These are phyloP conservation scores for Eristalis arbustorum DNA, from an alignment of 2,888 invertebrate species.

Conservation along the genomic window DNA sequence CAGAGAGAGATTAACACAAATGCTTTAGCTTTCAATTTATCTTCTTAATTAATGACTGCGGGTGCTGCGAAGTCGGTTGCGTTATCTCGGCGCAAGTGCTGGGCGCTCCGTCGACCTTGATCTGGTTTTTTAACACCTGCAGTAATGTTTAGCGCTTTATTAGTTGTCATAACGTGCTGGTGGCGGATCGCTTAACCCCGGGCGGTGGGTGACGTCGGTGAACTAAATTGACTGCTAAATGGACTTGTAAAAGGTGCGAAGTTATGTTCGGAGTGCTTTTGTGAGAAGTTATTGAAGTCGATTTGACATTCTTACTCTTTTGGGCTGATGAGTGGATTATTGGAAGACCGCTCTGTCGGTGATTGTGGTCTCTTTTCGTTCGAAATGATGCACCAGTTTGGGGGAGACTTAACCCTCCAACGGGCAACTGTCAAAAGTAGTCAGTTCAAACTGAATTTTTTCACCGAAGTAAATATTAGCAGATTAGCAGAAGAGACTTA, in stretches of 20 bases:
- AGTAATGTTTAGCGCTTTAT: constrained; percentile 7
- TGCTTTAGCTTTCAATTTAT: neutral
- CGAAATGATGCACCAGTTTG: no score
- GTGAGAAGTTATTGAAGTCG: no score
- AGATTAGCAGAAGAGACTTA: no score
- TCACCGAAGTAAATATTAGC: no score
- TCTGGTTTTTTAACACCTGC: constrained; percentile 7
- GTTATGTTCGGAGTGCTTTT: no score
- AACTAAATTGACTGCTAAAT: neutral
- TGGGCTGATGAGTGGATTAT: no score
- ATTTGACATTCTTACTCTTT: no score
- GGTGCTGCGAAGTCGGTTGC: neutral
- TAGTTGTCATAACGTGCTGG: neutral
- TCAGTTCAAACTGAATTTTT: no score
- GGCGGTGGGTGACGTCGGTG: neutral
- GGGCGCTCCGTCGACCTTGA: constrained; percentile 5
- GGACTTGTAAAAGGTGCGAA: neutral
- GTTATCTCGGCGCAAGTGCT: constrained; percentile 2
- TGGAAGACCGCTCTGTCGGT: no score
- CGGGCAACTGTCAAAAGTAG: no score
- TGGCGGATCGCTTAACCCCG: neutral
- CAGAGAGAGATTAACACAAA: neutral
- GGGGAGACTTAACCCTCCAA: no score
- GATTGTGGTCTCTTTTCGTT: no score
- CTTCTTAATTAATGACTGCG: neutral